Conservation (phyloP, 1,140 invertebrate species). For the Dreissena rostriformis region DNA sequence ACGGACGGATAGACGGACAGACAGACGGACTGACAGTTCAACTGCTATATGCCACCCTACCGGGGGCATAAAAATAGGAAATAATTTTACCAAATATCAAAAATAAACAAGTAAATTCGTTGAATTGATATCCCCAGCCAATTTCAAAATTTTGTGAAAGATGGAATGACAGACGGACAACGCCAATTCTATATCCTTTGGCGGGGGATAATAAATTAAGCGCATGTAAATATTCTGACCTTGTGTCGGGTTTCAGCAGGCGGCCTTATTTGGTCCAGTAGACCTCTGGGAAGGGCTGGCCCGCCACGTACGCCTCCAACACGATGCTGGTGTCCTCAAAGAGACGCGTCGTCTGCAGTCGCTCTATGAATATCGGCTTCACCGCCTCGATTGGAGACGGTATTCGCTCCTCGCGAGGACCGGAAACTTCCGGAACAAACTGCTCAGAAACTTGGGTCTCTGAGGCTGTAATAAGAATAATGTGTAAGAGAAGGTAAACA, state of each 20-base stretch:
- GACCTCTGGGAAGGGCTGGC: conserved; percentile 82
- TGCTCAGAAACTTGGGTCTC: conserved; percentile 38
- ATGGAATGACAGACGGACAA: no score
- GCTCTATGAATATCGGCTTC: conserved; percentile 82
- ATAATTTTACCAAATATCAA: no score
- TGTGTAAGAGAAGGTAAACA: no score
- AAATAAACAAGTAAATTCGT: no score
- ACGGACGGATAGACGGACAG: no score
- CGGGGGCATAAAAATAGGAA: no score
- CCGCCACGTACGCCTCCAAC: conserved; percentile 81
- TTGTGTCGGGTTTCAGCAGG: conserved; percentile 71
- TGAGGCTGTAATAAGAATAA: background rate
- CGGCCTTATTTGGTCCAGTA: conserved; percentile 80
- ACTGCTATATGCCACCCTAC: no score
- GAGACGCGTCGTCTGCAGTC: conserved; percentile 80
- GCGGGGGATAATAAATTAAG: no score
- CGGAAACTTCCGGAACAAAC: conserved; percentile 46
- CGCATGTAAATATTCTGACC: conserved; percentile 63
- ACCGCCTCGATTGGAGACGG: conserved; percentile 65
- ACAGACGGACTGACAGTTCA: no score
- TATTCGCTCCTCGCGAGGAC: conserved; percentile 59
- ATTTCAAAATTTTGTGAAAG: no score
- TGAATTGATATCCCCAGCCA: no score
- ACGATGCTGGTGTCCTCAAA: conserved; percentile 75
- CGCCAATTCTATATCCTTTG: no score